A percentile compares a stretch with the other conserved stretches of the same genome.
These are phyloP conservation scores for Holothuria leucospilota DNA, from an alignment of 53 echinoderm and acorn worm genomes.

Conservation along the genomic window DNA sequence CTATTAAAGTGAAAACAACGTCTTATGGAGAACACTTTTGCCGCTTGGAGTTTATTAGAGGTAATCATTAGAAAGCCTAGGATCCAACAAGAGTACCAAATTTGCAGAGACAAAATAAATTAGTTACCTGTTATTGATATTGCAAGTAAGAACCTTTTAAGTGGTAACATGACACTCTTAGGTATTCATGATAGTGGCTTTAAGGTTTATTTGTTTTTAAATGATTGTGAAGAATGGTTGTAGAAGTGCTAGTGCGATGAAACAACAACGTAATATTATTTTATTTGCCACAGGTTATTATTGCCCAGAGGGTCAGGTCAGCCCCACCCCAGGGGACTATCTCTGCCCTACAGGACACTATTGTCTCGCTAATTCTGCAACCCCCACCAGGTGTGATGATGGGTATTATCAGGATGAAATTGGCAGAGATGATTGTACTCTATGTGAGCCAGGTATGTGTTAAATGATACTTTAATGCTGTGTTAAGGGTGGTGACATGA, in stretches of 20 bases:
- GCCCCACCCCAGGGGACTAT: constrained; percentile 90
- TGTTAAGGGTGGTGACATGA: no score
- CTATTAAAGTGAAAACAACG: no score
- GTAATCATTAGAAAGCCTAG: no score
- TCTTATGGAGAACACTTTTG: no score
- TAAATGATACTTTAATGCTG: background rate
- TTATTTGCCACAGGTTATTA: constrained; percentile 73
- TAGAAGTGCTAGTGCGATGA: background rate
- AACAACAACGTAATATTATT: background rate
- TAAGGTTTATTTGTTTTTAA: background rate
- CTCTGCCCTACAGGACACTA: constrained; percentile 92
- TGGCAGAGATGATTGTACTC: constrained; percentile 64
- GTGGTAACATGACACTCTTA: background rate
- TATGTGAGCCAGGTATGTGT: constrained; percentile 84
- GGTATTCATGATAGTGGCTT: background rate
- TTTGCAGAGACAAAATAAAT: no score
- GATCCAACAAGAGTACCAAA: no score
- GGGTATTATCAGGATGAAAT: constrained; percentile 87
- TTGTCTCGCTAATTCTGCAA: constrained; percentile 73
- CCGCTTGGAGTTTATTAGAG: no score
- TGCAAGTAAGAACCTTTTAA: no score
- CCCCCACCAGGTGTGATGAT: constrained; percentile 83
- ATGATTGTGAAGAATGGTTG: background rate
- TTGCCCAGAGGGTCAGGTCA: constrained; percentile 90
- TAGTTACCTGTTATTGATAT: no score